Evolutionary conservation across 2,113 vertebrate genomes (phyloP).

Genomic region (Collichthys lucidus): DNA sequence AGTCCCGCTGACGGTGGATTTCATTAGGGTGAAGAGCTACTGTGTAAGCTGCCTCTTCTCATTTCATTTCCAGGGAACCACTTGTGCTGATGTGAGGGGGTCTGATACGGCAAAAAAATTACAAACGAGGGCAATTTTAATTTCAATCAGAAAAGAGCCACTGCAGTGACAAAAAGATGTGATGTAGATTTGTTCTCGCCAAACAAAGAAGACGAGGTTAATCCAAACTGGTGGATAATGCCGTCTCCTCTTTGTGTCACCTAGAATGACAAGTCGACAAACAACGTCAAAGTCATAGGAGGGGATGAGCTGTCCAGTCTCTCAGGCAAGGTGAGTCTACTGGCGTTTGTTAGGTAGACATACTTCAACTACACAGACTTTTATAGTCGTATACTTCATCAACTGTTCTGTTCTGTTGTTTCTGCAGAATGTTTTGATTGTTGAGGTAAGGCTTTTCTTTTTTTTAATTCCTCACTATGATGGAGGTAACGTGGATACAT

Average conservation of each 20-base stretch:
- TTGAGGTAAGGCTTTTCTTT: conserved; percentile 85
- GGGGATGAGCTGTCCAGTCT: conserved; percentile 86
- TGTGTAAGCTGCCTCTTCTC: conserved; percentile 78
- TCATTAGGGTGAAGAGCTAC: conserved; percentile 90
- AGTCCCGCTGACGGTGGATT: conserved; percentile 89
- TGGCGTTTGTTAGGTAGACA: not conserved
- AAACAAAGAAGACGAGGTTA: not conserved
- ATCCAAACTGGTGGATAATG: not conserved
- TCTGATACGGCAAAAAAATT: conserved; percentile 18
- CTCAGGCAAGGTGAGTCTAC: conserved; percentile 84
- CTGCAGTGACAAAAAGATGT: not conserved
- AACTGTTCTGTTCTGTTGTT: conserved; percentile 17
- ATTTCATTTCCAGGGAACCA: conserved; percentile 31
- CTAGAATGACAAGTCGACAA: conserved; percentile 85
- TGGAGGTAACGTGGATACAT: not conserved
- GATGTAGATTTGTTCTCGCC: not conserved
- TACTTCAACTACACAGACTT: not conserved
- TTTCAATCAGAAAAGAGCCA: not conserved
- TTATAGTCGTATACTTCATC: not conserved
- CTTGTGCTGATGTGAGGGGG: conserved; percentile 29
- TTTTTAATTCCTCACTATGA: not conserved
- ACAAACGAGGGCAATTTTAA: not conserved
- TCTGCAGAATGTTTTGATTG: conserved; percentile 88
- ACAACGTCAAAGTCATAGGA: conserved; percentile 85
- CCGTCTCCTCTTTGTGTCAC: conserved; percentile 25